Evolutionary conservation across 2,888 invertebrate species (phyloP).

Genomic region (Apocheima hispidaria): DNA sequence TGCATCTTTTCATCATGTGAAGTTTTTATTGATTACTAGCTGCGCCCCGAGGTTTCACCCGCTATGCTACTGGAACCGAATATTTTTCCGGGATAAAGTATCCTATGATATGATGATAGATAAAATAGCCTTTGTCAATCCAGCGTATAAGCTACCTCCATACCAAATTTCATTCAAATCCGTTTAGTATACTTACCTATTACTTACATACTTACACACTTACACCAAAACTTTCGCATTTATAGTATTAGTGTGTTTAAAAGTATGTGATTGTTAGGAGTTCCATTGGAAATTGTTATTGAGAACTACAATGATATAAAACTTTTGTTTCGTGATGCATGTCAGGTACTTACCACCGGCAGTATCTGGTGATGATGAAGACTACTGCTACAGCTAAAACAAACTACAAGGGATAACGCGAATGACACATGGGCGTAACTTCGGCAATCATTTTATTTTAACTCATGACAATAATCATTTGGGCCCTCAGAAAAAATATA

Average conservation of each 20-base stretch:
- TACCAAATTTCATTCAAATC: no score
- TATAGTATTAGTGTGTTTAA: background rate
- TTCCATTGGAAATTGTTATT: background rate
- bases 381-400: slow-evolving; percentile 73
- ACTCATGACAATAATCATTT: background rate
- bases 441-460: slow-evolving; percentile 62
- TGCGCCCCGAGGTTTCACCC: no score
- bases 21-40: no score
- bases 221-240: no score
- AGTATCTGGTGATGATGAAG: slow-evolving; percentile 60
- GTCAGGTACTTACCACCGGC: slow-evolving; percentile 59
- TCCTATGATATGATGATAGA: no score
- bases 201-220: no score
- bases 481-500: background rate
- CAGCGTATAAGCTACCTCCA: no score
- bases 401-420: slow-evolving; percentile 72
- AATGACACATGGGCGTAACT: slow-evolving; percentile 66
- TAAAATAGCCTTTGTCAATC: no score
- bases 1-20: background rate
- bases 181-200: no score
- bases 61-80: no score
- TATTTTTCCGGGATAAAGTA: no score
- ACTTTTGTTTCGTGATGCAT: slow-evolving; percentile 36
- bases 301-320: slow-evolving; percentile 11
- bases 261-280: background rate